Base-by-base conservation (phyloP, 1,140 invertebrate species). In the Epicauta chinensis region DNA sequence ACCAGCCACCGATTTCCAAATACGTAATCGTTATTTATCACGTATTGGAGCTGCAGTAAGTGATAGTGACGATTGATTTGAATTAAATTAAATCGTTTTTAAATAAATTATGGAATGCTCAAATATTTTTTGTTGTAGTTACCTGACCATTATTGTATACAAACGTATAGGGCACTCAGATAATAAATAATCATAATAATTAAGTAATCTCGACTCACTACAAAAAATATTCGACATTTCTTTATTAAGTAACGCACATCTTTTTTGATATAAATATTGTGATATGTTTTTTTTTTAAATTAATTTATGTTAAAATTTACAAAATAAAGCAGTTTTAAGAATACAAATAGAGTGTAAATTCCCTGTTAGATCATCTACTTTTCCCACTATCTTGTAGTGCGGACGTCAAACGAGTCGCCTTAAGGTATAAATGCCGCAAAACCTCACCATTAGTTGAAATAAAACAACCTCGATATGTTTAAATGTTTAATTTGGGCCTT, bases 21-120 rank as follows among this genome's bases (percentile, higher is more conserved):
- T 83, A 51, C 70, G 81, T 50, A 83, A 82, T 69, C 72, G 81
- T 53, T 83, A 82, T 61, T 65, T 83, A 17, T 75, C 76, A 38
- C 68, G 79, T 46, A 77, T 82, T 47, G 81, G 80, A 60, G 77
- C 77, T 51, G 69, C 69, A 63, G 77, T 80, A 76, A 73, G 68
- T 61, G 43, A 38, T 13, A 50, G 36, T 37, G 50, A 46, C 51
- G 46, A 51, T 34, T 31, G 17, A 9, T 46, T 10, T 17, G 1
- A 7, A 31, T 31, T 15, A 41, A 14, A 14, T 13, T n/a, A 9
- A n/a, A n/a, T n/a, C n/a, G n/a, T n/a, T n/a, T n/a, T n/a, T 15
- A 23, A 23, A 23, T 5, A 3, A 23, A 23, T n/a, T 23, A 23
- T 7, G 37, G 23, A 53, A 52, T 29, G 31, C 14, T 52, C 7